phyloP scores from a whole-genome alignment of 1,140 invertebrate species.

The Drosophila funebris region DNA sequence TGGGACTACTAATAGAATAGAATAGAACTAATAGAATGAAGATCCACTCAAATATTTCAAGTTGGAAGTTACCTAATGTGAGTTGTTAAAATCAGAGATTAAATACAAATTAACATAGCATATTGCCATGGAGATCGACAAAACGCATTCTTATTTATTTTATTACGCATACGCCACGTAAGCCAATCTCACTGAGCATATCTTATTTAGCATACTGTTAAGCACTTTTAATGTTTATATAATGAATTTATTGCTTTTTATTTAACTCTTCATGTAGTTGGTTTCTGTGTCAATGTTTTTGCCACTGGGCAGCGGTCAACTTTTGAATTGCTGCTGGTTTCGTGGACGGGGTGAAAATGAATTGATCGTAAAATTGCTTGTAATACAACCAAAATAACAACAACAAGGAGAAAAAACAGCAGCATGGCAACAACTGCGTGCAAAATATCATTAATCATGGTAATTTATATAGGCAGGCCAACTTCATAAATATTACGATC shows the following conservation, averaged over 20 bases:
- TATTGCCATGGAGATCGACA: background rate
- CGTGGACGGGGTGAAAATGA: slow-evolving; percentile 61
- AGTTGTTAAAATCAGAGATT: background rate
- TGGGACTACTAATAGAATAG: background rate
- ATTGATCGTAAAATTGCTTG: slow-evolving; percentile 75
- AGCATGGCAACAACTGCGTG: slow-evolving; percentile 67
- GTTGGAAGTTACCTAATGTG: background rate
- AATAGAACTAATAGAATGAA: no score
- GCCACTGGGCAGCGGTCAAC: slow-evolving; percentile 47
- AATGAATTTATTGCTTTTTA: slow-evolving; percentile 25
- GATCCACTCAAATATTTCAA: no score
- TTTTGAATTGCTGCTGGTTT: slow-evolving; percentile 52
- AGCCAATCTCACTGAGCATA: slow-evolving; percentile 2
- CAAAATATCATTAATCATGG: slow-evolving; percentile 78
- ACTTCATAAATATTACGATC: slow-evolving; percentile 67
- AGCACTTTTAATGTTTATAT: slow-evolving; percentile 28
- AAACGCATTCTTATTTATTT: background rate
- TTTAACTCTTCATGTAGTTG: slow-evolving; percentile 14
- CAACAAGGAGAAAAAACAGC: slow-evolving; percentile 24
- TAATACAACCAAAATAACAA: slow-evolving; percentile 70
- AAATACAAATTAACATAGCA: background rate
- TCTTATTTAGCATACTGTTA: slow-evolving; percentile 19
- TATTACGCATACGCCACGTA: slow-evolving; percentile 38
- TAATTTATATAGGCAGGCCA: slow-evolving; percentile 72
- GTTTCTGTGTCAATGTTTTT: slow-evolving; percentile 71